Evolutionary conservation across 2,888 invertebrate genomes (phyloP).

Genomic region (Melitaea athalia): DNA sequence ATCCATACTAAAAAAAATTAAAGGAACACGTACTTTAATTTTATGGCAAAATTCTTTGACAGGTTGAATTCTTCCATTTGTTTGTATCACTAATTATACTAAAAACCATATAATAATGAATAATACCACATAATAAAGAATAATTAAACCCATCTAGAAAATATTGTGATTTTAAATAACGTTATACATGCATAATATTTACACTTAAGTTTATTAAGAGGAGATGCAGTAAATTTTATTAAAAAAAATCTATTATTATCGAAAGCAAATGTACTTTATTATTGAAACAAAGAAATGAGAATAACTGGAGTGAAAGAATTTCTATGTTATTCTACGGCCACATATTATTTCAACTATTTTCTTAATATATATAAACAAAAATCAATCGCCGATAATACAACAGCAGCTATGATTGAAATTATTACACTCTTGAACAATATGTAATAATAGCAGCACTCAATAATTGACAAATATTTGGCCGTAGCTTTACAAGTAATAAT

Average conservation of each 20-base stretch:
- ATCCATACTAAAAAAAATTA: background rate
- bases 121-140: background rate
- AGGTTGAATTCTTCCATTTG: too few species aligned
- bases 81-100: background rate
- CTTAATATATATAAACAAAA: too few species aligned
- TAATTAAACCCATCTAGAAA: background rate
- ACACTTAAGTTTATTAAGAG: constrained; percentile 2
- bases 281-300: background rate
- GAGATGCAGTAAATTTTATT: background rate
- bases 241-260: background rate
- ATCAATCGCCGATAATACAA: background rate
- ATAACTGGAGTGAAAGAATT: background rate
- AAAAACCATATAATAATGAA: background rate
- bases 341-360: background rate
- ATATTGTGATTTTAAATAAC: background rate
- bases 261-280: background rate
- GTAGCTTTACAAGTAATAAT: background rate
- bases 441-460: too few species aligned
- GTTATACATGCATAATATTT: background rate
- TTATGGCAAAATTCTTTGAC: too few species aligned
- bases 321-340: background rate
- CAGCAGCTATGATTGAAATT: background rate
- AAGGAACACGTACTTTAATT: too few species aligned
- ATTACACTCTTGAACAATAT: background rate
- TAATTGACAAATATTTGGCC: background rate